These are phyloP conservation scores for Melopsittacus undulatus DNA, from an alignment of 2,797 vertebrate genomes.

Conservation along the genomic window DNA sequence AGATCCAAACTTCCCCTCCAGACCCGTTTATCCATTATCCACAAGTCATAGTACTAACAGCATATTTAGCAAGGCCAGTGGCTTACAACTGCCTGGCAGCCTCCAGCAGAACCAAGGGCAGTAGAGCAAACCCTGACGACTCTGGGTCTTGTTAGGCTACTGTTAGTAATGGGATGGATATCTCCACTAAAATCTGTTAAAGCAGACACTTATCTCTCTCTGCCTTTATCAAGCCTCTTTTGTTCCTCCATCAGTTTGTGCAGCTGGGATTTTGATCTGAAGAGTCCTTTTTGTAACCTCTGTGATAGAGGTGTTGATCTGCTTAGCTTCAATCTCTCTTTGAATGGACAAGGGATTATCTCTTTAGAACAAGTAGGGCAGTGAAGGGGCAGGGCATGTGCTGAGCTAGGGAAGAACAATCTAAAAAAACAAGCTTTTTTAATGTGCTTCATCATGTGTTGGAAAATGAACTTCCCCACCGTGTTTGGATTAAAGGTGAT, in stretches of 20 bases:
- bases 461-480: neutral
- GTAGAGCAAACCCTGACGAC: neutral
- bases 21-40: neutral
- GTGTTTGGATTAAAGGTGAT: neutral
- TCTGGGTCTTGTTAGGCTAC: neutral
- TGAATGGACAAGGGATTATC: conserved; percentile 82
- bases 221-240: neutral
- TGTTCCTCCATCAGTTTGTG: neutral
- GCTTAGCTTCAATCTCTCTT: conserved; percentile 86
- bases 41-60: neutral
- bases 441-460: neutral
- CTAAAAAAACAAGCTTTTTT: neutral
- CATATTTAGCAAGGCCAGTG: neutral
- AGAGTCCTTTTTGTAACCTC: conserved; percentile 66
- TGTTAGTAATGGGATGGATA: neutral
- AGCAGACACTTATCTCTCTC: neutral
- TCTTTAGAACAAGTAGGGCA: conserved; percentile 80
- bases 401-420: neutral
- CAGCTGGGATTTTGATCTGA: conserved; percentile 37
- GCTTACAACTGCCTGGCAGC: neutral
- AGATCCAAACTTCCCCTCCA: neutral
- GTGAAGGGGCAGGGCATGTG: neutral
- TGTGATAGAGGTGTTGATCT: conserved; percentile 80
- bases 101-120: neutral
- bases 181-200: neutral